Percentiles rank a stretch among this genome's conserved stretches.
These are phyloP conservation scores for Harpagifer antarcticus DNA, from an alignment of 2,797 vertebrate species.

Conservation along the genomic window DNA sequence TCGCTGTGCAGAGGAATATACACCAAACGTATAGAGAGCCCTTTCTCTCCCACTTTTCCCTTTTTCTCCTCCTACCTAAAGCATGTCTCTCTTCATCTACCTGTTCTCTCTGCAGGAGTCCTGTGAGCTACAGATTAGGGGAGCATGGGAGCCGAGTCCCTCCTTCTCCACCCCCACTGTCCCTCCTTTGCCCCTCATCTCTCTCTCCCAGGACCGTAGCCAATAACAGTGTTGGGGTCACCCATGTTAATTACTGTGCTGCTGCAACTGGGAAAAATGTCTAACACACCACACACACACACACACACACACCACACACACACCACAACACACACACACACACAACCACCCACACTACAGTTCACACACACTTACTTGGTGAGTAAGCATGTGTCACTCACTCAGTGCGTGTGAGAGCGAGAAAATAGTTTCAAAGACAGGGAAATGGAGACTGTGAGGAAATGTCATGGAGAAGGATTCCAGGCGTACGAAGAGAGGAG, in stretches of 20 bases:
- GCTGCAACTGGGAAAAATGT: conserved; percentile 82
- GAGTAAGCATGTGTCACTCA: conserved; percentile 68
- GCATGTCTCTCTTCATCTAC: conserved; percentile 19
- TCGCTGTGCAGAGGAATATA: conserved; percentile 60
- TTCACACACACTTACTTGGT: conserved; percentile 43
- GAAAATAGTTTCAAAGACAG: conserved; percentile 69
- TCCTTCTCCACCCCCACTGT: conserved; percentile 38
- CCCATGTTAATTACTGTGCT: conserved; percentile 88
- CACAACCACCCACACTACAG: too few species aligned
- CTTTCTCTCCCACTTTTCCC: conserved; percentile 16
- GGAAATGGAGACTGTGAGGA: conserved; percentile 62
- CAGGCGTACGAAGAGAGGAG: conserved; percentile 36
- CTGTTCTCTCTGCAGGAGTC: conserved; percentile 49
- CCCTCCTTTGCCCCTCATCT: conserved; percentile 54
- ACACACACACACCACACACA: conserved; percentile 12
- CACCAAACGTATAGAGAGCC: conserved; percentile 49
- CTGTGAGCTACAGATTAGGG: conserved; percentile 66
- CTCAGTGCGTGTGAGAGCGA: conserved; percentile 36
- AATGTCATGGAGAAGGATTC: conserved; percentile 64
- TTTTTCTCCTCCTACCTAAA: conserved; percentile 21
- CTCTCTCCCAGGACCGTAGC: conserved; percentile 74
- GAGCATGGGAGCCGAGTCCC: conserved; percentile 39
- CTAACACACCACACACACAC: conserved; percentile 62
- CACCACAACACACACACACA: too few species aligned
- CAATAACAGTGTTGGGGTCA: conserved; percentile 86